Conservation (phyloP, 1,140 invertebrate genomes). For the Nasonia longicornis region DNA sequence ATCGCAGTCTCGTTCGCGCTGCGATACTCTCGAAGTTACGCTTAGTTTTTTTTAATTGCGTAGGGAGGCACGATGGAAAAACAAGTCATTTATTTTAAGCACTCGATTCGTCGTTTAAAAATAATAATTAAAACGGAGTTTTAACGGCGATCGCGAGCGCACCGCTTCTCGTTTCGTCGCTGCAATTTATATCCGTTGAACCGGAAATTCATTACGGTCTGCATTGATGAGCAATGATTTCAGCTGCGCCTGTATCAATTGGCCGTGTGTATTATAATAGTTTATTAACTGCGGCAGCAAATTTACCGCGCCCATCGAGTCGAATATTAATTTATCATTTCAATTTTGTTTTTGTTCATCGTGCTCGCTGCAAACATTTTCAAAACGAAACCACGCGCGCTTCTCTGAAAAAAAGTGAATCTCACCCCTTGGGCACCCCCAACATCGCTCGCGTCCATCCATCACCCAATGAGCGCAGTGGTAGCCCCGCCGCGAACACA, state of each 20-base stretch:
- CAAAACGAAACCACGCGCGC: not conserved
- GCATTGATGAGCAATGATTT: not conserved
- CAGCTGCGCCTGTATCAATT: not conserved
- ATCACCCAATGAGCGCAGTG: not conserved
- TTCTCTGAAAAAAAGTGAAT: not conserved
- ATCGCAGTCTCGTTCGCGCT: not conserved
- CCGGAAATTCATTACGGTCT: not conserved
- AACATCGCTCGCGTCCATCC: not conserved
- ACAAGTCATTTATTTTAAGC: conserved; percentile 4
- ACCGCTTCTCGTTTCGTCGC: not conserved
- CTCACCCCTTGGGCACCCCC: not conserved
- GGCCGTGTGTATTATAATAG: not conserved
- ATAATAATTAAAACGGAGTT: not conserved
- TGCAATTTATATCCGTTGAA: not conserved
- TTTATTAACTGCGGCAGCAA: not conserved
- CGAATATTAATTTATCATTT: not conserved
- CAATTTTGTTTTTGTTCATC: not conserved
- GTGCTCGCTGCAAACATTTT: not conserved
- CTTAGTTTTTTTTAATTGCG: not conserved
- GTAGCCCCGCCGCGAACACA: not conserved
- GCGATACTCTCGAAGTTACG: not conserved
- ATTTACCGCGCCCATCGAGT: not conserved
- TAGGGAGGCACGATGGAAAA: not conserved
- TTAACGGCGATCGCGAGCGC: not conserved
- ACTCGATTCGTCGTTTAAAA: not conserved